These are phyloP conservation scores for Psittacula derbiana DNA, from an alignment of 2,797 vertebrate species.

Conservation along the genomic window DNA sequence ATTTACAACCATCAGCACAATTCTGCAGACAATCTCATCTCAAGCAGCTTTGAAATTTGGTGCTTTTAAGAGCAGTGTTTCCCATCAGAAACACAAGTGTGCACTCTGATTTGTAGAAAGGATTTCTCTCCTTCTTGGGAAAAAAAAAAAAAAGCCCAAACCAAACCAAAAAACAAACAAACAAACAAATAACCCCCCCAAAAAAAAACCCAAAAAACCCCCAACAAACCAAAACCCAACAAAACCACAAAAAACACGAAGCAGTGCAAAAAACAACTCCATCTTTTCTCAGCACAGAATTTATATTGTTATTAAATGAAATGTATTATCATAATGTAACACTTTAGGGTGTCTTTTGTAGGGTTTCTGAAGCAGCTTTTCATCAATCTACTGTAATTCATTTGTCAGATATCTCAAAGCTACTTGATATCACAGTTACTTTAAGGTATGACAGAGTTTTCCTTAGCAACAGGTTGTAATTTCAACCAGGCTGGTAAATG, in stretches of 20 bases:
- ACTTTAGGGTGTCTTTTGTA: background rate
- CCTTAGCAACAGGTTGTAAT: conserved; percentile 74
- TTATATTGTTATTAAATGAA: conserved; percentile 3
- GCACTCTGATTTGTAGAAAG: background rate
- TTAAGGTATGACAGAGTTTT: conserved; percentile 65
- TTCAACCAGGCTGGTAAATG: conserved; percentile 62
- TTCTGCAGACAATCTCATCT: conserved; percentile 2
- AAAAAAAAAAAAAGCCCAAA: background rate
- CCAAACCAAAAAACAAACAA: too few species aligned
- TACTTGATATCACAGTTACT: conserved; percentile 51
- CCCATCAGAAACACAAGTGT: background rate
- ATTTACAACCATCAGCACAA: conserved; percentile 18
- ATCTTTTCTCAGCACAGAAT: background rate
- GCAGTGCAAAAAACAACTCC: background rate
- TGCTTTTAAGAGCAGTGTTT: background rate
- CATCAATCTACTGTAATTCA: conserved; percentile 40
- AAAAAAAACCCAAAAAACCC: background rate
- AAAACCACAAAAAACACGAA: background rate
- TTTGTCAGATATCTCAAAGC: conserved; percentile 49
- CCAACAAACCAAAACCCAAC: background rate
- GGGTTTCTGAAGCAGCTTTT: conserved; percentile 12
- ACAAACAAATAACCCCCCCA: too few species aligned
- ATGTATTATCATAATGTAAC: background rate
- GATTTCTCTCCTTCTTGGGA: background rate
- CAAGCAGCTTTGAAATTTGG: background rate